Base-by-base conservation (phyloP, 2,888 invertebrate species). In the Crepidodera aurea region DNA sequence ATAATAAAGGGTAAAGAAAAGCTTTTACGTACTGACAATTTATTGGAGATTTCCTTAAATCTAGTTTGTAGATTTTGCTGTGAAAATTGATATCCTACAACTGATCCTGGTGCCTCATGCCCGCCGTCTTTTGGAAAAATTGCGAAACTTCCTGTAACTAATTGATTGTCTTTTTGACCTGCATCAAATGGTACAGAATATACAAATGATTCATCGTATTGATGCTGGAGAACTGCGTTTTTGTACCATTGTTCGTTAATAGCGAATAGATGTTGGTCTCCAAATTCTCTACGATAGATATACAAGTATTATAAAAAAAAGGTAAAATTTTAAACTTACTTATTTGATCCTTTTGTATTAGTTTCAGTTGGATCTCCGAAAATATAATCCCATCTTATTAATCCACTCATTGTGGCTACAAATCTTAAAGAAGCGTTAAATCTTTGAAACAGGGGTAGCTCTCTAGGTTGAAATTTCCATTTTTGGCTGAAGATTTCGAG, bases 211-310 rank as follows among this genome's bases (percentile, higher is more conserved):
- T 91, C 88, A 73, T 92, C 90, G 40, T 90, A 85, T 75, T 89
- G 87, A 77, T 94, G 91, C 73, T 94, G 93, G 40, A 95, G 84
- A 2, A 96, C 92, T 0, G 96, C 94, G 65, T 92, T 90, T 78
- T 92, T 91, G 78, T 96, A 96, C 94, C 94, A 96, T 0, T 91
- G 88, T 79, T 95, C 94, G 77, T 96, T 94, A 18, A 94, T 91
- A 0, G 94, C 90, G 54, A 86, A 86, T 2, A 84, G 86, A 75
- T 93, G 89, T 46, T 85, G 79, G 72, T 93, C 91, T 7, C 93
- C 93, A 74, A 94, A 94, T 66, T 89, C 88, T 13, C 88, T 89
- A 57, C 46, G 67, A 69, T 22, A 34, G 18, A 8, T 15, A 48
- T n/a, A 13, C 4, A n/a, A 15, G 13, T 32, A 19, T 1, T 29